Conservation (phyloP, 2,888 invertebrate genomes). For the Lithodes maja region DNA sequence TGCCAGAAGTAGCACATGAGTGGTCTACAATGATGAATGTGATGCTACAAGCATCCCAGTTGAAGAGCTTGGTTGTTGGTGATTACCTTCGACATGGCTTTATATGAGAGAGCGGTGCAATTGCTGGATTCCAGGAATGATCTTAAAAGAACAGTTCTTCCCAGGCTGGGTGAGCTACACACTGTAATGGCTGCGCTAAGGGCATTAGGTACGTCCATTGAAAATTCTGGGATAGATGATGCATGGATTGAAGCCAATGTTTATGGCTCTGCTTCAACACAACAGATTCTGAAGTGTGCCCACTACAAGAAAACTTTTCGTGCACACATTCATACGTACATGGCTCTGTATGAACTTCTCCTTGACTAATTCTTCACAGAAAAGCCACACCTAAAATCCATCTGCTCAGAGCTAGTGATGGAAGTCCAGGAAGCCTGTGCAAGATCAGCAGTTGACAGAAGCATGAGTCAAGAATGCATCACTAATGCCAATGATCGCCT, state of each 20-base stretch:
- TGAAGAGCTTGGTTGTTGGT: constrained; percentile 21
- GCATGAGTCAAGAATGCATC: no score
- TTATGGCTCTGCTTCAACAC: constrained; percentile 57
- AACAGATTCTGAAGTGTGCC: constrained; percentile 55
- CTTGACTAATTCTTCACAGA: constrained; percentile 63
- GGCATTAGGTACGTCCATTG: constrained; percentile 39
- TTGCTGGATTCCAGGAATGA: constrained; percentile 24
- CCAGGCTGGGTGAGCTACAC: constrained; percentile 48
- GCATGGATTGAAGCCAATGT: constrained; percentile 64
- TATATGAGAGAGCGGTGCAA: constrained; percentile 50
- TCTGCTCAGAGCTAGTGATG: constrained; percentile 20
- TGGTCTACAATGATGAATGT: constrained; percentile 16
- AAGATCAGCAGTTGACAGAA: neutral
- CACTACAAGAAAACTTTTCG: constrained; percentile 17
- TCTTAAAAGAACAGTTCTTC: constrained; percentile 37
- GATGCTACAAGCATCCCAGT: neutral
- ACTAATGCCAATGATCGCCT: neutral
- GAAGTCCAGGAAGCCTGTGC: constrained; percentile 6
- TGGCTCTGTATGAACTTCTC: constrained; percentile 55
- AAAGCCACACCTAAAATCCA: constrained; percentile 51
- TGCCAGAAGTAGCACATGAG: constrained; percentile 1
- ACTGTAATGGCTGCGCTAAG: constrained; percentile 35
- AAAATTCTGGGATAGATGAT: constrained; percentile 65
- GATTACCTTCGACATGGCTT: constrained; percentile 55
- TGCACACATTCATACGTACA: constrained; percentile 45